Conservation (phyloP, 2,113 vertebrate species). For the Ameiurus melas region DNA sequence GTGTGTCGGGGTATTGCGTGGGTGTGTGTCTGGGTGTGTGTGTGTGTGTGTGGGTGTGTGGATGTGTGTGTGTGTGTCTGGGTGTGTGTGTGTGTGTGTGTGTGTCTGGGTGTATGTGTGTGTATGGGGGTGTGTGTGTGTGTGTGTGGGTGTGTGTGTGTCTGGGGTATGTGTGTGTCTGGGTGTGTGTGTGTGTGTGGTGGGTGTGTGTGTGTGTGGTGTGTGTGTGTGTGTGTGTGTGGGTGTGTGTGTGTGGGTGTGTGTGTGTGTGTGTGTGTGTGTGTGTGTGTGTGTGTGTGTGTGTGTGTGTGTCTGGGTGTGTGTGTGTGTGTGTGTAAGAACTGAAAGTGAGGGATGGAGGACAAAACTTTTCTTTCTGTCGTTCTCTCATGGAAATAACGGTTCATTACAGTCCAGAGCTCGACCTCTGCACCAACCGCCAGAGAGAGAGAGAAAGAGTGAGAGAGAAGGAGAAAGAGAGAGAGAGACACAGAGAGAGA, state of each 20-base stretch:
- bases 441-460: background rate
- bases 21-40: background rate
- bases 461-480: background rate
- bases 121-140: slow-evolving; percentile 31
- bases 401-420: slow-evolving; percentile 57
- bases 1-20: too few species aligned
- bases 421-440: slow-evolving; percentile 50
- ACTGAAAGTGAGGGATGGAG: slow-evolving; percentile 7
- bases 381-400: slow-evolving; percentile 58
- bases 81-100: slow-evolving; percentile 30
- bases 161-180: background rate
- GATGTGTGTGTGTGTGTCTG: background rate
- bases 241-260: slow-evolving; percentile 27
- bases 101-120: slow-evolving; percentile 26
- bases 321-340: slow-evolving; percentile 11
- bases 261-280: too few species aligned
- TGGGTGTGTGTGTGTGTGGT: too few species aligned
- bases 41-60: too few species aligned
- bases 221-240: slow-evolving; percentile 10
- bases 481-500: background rate
- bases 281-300: background rate
- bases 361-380: slow-evolving; percentile 45
- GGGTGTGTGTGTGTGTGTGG: background rate
- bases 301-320: too few species aligned
- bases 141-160: slow-evolving; percentile 22